phyloP scores from a whole-genome alignment of 2,113 vertebrate species.

The Hylia prasina region DNA sequence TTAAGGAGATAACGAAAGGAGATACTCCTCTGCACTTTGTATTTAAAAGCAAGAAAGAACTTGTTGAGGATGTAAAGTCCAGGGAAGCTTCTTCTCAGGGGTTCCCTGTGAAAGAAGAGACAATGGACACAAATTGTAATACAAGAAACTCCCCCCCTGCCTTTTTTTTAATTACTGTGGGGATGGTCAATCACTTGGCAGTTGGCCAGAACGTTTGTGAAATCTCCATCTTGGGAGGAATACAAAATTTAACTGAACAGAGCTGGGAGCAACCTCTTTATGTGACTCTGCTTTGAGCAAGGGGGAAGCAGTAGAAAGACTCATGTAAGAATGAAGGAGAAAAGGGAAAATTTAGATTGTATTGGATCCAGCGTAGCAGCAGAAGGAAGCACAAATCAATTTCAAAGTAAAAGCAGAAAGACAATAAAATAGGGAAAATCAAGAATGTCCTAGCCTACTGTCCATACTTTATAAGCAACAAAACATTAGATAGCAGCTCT shows the following conservation, averaged over 20 bases:
- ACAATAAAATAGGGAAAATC: neutral
- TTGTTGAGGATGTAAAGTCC: neutral
- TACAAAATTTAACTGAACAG: neutral
- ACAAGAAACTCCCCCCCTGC: neutral
- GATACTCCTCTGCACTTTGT: neutral
- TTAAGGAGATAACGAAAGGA: neutral
- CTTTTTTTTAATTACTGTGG: neutral
- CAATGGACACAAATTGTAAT: neutral
- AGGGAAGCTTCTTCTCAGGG: neutral
- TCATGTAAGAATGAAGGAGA: neutral
- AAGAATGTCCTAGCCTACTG: neutral
- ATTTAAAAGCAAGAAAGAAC: neutral
- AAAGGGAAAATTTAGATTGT: neutral
- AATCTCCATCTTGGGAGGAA: neutral
- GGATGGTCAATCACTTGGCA: neutral
- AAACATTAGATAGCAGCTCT: neutral
- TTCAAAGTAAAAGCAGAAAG: neutral
- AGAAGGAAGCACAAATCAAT: neutral
- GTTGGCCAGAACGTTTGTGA: neutral
- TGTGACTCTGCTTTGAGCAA: neutral
- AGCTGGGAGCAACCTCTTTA: neutral
- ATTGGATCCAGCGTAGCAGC: neutral
- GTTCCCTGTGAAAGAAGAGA: neutral
- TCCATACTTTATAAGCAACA: neutral
- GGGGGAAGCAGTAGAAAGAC: neutral